A percentile compares a stretch with the other conserved stretches of the same genome.
Conservation (phyloP, 2,888 invertebrate genomes). For the Odontomyia ornata region DNA sequence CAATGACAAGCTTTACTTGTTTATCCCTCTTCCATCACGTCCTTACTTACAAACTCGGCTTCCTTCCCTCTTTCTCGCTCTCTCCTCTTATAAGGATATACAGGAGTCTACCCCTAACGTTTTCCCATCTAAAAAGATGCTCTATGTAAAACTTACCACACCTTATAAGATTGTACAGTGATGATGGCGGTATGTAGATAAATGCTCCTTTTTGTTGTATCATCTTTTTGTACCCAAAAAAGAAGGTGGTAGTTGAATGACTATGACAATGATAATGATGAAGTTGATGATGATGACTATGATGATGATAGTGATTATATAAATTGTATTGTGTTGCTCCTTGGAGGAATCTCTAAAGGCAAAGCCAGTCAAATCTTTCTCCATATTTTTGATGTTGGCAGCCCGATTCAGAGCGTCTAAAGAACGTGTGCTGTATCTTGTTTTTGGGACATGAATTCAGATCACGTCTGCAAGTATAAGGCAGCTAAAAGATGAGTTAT, state of each 20-base stretch:
- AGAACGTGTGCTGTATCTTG: conserved; percentile 1
- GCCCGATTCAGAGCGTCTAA: too few relatives aligned
- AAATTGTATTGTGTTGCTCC: conserved; percentile 6
- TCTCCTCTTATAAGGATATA: background rate
- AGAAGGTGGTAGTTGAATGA: background rate
- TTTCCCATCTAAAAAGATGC: background rate
- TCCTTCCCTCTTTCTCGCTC: background rate
- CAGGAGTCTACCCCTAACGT: background rate
- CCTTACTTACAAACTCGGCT: background rate
- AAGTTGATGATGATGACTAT: conserved; percentile 15
- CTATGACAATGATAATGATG: conserved; percentile 12
- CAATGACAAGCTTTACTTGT: background rate
- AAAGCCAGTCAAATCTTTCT: background rate
- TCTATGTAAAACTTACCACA: background rate
- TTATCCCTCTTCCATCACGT: too few relatives aligned
- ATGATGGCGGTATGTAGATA: background rate
- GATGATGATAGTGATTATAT: conserved; percentile 25
- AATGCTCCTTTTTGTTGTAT: background rate
- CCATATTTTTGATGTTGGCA: background rate
- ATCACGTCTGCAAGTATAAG: conserved; percentile 12
- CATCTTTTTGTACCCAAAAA: background rate
- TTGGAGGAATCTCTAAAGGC: background rate
- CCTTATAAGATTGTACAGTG: background rate
- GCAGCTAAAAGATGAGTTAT: background rate
- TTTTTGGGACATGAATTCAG: background rate